Percentiles rank a stretch among this genome's conserved stretches.
These are phyloP conservation scores for Harpalus rubripes DNA, from an alignment of 2,888 invertebrate genomes.

Conservation along the genomic window DNA sequence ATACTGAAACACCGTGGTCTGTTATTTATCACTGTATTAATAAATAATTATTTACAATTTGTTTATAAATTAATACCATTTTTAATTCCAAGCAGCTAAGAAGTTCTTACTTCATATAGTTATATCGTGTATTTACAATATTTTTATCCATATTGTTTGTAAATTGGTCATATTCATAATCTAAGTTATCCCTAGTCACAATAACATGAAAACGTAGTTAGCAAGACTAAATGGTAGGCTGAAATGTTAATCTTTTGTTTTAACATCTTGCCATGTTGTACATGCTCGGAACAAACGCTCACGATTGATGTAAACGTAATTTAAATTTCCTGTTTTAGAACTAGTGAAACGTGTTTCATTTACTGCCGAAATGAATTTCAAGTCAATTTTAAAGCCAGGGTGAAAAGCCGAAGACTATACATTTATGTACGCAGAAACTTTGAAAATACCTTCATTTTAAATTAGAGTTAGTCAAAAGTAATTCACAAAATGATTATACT, in stretches of 20 bases:
- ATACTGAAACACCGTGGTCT: too few relatives aligned
- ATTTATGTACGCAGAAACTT: background rate
- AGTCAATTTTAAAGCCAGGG: slow-evolving; percentile 23
- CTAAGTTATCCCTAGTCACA: background rate
- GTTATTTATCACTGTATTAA: too few relatives aligned
- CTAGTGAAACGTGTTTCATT: slow-evolving; percentile 48
- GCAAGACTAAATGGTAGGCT: background rate
- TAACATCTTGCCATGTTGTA: background rate
- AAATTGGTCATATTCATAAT: background rate
- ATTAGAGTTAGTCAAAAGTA: too few relatives aligned
- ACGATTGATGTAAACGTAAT: slow-evolving; percentile 36
- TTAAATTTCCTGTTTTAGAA: slow-evolving; percentile 47
- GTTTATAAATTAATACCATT: too few relatives aligned
- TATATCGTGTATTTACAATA: too few relatives aligned
- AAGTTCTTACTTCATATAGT: too few relatives aligned
- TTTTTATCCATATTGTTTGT: too few relatives aligned
- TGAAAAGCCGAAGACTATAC: background rate
- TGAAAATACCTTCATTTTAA: background rate
- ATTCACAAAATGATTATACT: too few relatives aligned
- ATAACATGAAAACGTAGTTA: background rate
- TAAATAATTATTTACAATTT: too few relatives aligned
- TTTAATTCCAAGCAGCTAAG: too few relatives aligned
- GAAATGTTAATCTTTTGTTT: slow-evolving; percentile 41
- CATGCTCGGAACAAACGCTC: slow-evolving; percentile 21
- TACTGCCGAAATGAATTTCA: slow-evolving; percentile 42